Evolutionary conservation across 2,797 vertebrate species (phyloP).

Genomic region (Pangasius djambal): DNA sequence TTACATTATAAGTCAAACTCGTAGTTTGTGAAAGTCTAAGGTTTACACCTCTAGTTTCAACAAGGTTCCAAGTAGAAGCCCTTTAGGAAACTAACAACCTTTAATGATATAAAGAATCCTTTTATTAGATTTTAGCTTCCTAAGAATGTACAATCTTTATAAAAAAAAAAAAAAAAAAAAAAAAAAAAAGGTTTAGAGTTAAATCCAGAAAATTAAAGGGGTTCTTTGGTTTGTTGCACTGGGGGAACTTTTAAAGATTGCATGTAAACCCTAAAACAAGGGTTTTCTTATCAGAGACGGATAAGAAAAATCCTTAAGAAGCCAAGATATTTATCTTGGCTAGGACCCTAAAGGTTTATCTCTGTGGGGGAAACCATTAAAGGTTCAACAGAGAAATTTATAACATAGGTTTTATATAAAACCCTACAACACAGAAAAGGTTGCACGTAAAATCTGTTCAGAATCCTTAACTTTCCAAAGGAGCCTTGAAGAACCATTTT

Average conservation of each 20-base stretch:
- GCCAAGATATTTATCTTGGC: not conserved
- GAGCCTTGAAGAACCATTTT: not conserved
- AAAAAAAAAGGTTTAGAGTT: not conserved
- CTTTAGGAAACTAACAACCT: not conserved
- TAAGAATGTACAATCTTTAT: not conserved
- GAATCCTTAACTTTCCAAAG: not conserved
- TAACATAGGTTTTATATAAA: not conserved
- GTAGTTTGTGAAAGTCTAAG: not conserved
- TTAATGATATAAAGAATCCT: not conserved
- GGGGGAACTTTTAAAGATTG: not conserved
- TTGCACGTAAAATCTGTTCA: not conserved
- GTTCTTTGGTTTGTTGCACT: not conserved
- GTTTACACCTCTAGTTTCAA: not conserved
- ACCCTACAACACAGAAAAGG: not conserved
- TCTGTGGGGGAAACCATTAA: not conserved
- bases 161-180: too few relatives aligned
- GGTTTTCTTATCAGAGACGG: not conserved
- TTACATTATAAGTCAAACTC: not conserved
- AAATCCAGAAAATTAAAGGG: not conserved
- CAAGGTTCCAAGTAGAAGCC: not conserved
- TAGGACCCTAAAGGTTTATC: not conserved
- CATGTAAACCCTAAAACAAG: not conserved
- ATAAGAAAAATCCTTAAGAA: not conserved
- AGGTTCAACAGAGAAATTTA: not conserved
- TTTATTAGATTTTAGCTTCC: not conserved